Percentiles rank a stretch among this genome's conserved stretches.
Evolutionary conservation across 2,888 invertebrate genomes (phyloP).

Genomic region (Antheraea assamensis): DNA sequence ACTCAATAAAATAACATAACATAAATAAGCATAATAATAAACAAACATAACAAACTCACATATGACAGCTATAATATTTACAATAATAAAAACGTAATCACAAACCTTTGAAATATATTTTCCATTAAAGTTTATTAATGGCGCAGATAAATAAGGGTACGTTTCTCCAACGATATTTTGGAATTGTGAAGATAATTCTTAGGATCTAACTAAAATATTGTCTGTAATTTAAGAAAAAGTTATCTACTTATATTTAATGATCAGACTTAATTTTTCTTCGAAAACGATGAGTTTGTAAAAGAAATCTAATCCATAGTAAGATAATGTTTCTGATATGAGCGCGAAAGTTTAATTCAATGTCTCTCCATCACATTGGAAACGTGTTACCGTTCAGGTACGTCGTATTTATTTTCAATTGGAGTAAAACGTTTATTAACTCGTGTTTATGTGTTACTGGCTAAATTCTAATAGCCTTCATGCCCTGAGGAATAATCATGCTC

Average conservation of each 20-base stretch:
- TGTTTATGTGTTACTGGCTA: neutral
- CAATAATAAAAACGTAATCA: conserved; percentile 5
- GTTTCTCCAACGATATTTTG: neutral
- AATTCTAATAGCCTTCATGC: conserved; percentile 46
- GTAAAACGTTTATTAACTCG: neutral
- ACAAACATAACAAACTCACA: conserved; percentile 1
- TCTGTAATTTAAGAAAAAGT: conserved; percentile 3
- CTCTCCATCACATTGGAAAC: neutral
- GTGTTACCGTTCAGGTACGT: conserved; percentile 2
- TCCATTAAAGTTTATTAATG: conserved; percentile 14
- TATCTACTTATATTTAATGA: neutral
- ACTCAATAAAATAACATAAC: neutral
- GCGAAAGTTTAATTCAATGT: neutral
- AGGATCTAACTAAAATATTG: conserved; percentile 6
- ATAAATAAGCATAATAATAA: conserved; percentile 9
- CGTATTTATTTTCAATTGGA: neutral
- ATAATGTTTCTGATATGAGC: neutral
- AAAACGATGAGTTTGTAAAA: neutral
- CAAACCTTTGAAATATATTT: conserved; percentile 14
- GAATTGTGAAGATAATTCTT: conserved; percentile 13
- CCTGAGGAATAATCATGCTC: conserved; percentile 55
- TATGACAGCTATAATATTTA: conserved; percentile 7
- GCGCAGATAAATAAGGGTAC: conserved; percentile 13
- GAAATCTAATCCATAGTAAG: neutral
- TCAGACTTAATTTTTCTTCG: neutral